Base-by-base conservation (phyloP, 2,113 vertebrate genomes). In the Oriolus oriolus region DNA sequence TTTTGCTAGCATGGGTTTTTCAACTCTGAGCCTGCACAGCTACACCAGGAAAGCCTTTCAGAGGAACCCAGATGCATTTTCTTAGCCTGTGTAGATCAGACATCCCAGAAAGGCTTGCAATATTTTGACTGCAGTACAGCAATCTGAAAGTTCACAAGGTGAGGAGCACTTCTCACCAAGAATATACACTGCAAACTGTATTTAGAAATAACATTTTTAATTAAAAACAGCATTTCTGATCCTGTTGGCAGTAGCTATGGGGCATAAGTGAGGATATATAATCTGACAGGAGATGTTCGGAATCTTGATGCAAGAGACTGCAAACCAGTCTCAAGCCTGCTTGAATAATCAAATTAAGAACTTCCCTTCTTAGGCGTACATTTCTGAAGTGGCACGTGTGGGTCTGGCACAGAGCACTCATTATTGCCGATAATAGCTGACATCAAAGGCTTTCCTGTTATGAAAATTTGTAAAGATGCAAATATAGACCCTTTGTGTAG, bases 181-280 rank as follows among this genome's bases (percentile, higher is more conserved):
- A 95, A 95, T 76, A 87, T 90, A 90, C 64, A 69, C 90, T 94
- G 95, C 87, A 90, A 95, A 95, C 60, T 94, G 92, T 77, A 95
- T 97, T 95, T 96, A 88, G 95, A 96, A 95, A 87, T 91, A 95
- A 96, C 89, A 70, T 93, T 97, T 97, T 96, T 96, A 97, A 97
- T 97, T 97, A 97, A 97, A 97, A 95, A 42, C 88, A 96, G 39
- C 91, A 92, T 97, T 97, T 96, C 89, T 95, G 90, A 97, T 95
- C 89, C 91, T 96, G 96, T 96, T 96, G 94, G 96, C 91, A 96
- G 96, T 95, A 93, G 97, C 96, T 96, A 86, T 91, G 44, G 95
- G 97, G 93, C 93, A 93, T 93, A 92, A 94, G 81, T 96, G 96
- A 97, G 70, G 81, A 92, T 90, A 97, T 94, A 41, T 70, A 63